phyloP scores from a whole-genome alignment of 2,888 invertebrate genomes.

The Netelia inedita region DNA sequence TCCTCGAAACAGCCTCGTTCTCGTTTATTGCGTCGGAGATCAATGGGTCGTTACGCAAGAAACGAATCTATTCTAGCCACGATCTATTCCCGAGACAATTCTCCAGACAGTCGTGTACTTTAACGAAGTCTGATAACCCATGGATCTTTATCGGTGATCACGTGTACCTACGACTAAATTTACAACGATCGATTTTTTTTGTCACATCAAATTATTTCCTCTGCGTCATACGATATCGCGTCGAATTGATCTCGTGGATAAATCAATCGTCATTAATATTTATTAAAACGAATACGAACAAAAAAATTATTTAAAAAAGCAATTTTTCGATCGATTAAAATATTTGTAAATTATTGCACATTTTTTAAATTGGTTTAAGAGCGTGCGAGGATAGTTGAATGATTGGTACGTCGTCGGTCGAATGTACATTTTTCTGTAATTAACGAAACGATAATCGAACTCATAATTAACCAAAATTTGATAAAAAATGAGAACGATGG shows the following conservation, averaged over 20 bases:
- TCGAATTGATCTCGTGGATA: background rate
- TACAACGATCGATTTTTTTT: background rate
- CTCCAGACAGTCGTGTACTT: slow-evolving; percentile 19
- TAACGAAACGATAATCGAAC: too few species aligned
- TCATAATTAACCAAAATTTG: too few species aligned
- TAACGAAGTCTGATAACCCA: slow-evolving; percentile 18
- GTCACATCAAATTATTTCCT: background rate
- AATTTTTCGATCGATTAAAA: too few species aligned
- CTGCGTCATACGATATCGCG: background rate
- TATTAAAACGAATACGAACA: background rate
- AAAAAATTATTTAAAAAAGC: background rate
- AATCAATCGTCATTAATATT: background rate
- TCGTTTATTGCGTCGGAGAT: slow-evolving; percentile 72
- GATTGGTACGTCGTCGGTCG: too few species aligned
- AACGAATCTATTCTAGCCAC: background rate
- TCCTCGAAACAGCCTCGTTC: slow-evolving; percentile 35
- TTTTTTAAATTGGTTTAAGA: too few species aligned
- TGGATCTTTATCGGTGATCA: background rate
- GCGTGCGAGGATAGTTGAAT: too few species aligned
- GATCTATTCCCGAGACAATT: slow-evolving; percentile 1
- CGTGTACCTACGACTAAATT: background rate
- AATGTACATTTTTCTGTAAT: too few species aligned
- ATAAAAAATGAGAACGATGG: too few species aligned
- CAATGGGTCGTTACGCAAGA: slow-evolving; percentile 75
- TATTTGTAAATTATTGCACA: too few species aligned